These are phyloP conservation scores for Puntigrus tetrazona DNA, from an alignment of 2,113 vertebrate genomes.

Conservation along the genomic window DNA sequence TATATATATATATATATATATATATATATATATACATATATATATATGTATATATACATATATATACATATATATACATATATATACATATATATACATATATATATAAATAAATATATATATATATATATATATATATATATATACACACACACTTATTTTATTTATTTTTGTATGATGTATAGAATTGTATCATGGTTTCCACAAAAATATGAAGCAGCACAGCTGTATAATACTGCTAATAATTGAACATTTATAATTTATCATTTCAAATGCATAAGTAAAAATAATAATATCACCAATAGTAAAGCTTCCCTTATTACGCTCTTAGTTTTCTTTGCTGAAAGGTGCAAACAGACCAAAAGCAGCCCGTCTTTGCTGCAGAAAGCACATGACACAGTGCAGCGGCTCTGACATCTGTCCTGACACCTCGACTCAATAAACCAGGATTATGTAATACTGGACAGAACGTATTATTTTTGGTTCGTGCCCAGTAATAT, in stretches of 20 bases:
- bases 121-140: too few relatives aligned
- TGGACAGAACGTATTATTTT: slow-evolving; percentile 5
- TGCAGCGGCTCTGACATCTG: neutral
- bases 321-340: neutral
- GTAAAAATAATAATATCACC: neutral
- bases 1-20: too few relatives aligned
- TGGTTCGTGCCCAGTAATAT: neutral
- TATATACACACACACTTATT: too few relatives aligned
- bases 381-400: neutral
- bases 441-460: neutral
- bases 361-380: neutral
- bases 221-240: too few relatives aligned
- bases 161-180: too few relatives aligned
- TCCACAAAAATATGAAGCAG: neutral
- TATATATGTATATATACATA: too few relatives aligned
- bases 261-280: neutral
- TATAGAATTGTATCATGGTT: neutral
- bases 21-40: too few relatives aligned
- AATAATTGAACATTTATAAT: too few relatives aligned
- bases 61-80: too few relatives aligned
- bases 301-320: neutral
- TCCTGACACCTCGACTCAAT: neutral
- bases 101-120: too few relatives aligned
- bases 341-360: neutral
- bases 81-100: too few relatives aligned